Percentiles rank a stretch among this genome's conserved stretches.
phyloP scores from a whole-genome alignment of 2,888 invertebrate genomes.

The Xestia ashworthii region DNA sequence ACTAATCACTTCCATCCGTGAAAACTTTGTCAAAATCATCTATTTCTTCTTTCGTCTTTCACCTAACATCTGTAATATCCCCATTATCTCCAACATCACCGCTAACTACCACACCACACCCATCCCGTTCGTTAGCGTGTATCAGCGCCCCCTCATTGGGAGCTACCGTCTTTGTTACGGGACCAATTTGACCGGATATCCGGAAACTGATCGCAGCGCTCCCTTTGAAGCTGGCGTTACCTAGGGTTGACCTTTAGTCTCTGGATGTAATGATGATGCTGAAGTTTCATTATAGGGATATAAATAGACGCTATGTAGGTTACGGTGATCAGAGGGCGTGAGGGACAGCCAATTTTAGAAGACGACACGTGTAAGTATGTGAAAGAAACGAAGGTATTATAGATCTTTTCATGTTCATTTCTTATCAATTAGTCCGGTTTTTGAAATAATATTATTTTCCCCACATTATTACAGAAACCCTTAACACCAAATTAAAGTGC shows the following conservation, averaged over 20 bases:
- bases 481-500: constrained; percentile 11
- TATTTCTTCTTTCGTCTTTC: not conserved
- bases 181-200: constrained; percentile 59
- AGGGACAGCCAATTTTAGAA: not conserved
- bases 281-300: constrained; percentile 46
- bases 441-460: not conserved
- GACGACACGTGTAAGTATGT: not conserved
- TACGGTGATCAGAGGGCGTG: not conserved
- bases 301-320: constrained; percentile 19
- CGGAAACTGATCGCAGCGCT: constrained; percentile 45
- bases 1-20: not conserved
- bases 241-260: constrained; percentile 50
- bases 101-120: constrained; percentile 21
- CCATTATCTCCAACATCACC: not conserved
- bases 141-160: constrained; percentile 51
- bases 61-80: not conserved
- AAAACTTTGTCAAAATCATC: not conserved
- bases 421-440: not conserved
- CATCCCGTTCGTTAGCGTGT: constrained; percentile 53
- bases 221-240: constrained; percentile 51
- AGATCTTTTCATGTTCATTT: not conserved
- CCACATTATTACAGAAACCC: not conserved
- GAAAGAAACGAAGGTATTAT: not conserved
- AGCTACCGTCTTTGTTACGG: constrained; percentile 53
- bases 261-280: constrained; percentile 38